Evolutionary conservation across 2,888 invertebrate genomes (phyloP), one percentile per base, ranked within the genome.

Genomic region (Hemistola chrysoprasaria): DNA sequence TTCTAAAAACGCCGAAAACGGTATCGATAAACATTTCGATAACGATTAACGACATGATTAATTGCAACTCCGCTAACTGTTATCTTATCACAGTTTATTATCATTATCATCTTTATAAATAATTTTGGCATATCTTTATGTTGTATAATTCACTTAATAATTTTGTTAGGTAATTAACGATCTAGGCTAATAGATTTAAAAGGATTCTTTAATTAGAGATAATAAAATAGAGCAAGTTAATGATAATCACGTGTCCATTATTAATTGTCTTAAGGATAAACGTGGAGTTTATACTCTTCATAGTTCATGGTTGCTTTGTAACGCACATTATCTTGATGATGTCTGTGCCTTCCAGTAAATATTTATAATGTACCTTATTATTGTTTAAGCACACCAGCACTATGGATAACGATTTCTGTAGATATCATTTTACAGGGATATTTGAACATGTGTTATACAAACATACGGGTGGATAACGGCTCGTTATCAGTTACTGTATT

Each of bases 401-500:
- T 36, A 39, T 47, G 32, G 38, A 41, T 53, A 42, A 35, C 40
- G 33, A 33, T 29, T 44, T 44, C 39, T 30, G 28, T 47, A 3
- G 16, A 16, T 16, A 46, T 52, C 37, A 9, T 22, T 36, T 44
- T 34, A 25, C 34, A 25, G 28, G 33, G 40, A 47, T 48, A 42
- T 48, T 44, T 50, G 34, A 35, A 47, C 34, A 40, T 40, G 40
- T 43, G 41, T 35, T 50, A 39, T 41, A 40, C 40, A 71, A 71
- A 72, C 65, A 61, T 40, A 47, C 53, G 55, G 56, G 43, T 55
- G 47, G 60, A 66, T 74, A 72, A 70, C 62, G 65, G 51, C 35
- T 44, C 39, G 59, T 71, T 81, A 85, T 84, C 83, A 75, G 66
- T 50, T 56, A 59, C 65, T 70, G 75, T 80, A 84, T 80, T 78